These are phyloP conservation scores for Meteorus cinctellus DNA, from an alignment of 2,888 invertebrate species.

Conservation along the genomic window DNA sequence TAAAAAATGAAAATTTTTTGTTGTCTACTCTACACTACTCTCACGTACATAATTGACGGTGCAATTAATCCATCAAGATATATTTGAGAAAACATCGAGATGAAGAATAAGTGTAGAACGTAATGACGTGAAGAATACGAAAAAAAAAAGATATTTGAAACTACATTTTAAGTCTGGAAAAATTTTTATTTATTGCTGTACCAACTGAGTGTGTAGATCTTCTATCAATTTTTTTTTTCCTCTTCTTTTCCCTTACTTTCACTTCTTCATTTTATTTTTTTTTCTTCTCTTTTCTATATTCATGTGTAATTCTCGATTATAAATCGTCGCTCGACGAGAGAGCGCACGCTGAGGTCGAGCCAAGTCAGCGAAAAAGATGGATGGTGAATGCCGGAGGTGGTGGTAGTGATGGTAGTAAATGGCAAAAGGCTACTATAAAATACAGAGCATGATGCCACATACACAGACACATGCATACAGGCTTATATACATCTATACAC, in stretches of 20 bases:
- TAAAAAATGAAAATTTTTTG: background rate
- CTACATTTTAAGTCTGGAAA: background rate
- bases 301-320: slow-evolving; percentile 44
- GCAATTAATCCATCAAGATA: background rate
- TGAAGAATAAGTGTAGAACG: background rate
- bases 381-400: slow-evolving; percentile 32
- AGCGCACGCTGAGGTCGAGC: slow-evolving; percentile 33
- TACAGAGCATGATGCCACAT: background rate
- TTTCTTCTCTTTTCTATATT: slow-evolving; percentile 36
- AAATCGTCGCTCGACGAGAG: slow-evolving; percentile 41
- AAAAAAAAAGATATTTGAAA: background rate
- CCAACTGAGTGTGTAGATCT: background rate
- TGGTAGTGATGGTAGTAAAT: slow-evolving; percentile 11
- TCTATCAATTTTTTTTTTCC: background rate
- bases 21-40: background rate
- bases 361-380: slow-evolving; percentile 54
- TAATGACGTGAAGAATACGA: background rate
- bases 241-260: background rate
- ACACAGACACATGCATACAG: background rate
- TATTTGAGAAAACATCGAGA: background rate
- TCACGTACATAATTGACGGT: slow-evolving; percentile 2
- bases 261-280: background rate
- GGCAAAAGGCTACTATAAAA: slow-evolving; percentile 1
- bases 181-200: background rate
- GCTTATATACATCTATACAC: background rate